Evolutionary conservation across 2,113 vertebrate genomes (phyloP).

Genomic region (Takifugu bimaculatus): DNA sequence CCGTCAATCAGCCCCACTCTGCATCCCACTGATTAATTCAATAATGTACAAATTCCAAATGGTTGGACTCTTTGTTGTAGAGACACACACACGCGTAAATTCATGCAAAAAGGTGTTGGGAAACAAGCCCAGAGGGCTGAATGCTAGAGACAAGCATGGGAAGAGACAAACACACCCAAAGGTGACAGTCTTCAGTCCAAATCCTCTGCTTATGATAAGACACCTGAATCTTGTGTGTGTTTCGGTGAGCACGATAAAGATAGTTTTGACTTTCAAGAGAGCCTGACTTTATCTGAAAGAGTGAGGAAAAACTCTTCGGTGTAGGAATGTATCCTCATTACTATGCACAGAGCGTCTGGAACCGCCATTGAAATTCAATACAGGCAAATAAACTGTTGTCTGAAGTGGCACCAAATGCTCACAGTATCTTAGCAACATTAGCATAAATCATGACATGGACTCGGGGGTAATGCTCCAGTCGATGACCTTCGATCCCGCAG

Average conservation of each 20-base stretch:
- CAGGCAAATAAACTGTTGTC: constrained; percentile 10
- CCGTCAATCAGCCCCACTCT: constrained; percentile 47
- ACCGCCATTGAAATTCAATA: constrained; percentile 19
- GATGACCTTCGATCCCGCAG: constrained; percentile 58
- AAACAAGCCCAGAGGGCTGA: constrained; percentile 22
- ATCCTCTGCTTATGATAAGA: constrained; percentile 1
- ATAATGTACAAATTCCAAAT: constrained; percentile 37
- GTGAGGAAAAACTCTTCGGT: not conserved
- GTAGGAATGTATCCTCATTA: constrained; percentile 1
- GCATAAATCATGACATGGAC: constrained; percentile 43
- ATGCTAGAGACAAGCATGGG: constrained; percentile 6
- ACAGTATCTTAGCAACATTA: constrained; percentile 40
- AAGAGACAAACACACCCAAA: constrained; percentile 35
- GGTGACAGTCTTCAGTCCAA: constrained; percentile 1
- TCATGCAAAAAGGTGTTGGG: constrained; percentile 12
- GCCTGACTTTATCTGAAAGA: not conserved
- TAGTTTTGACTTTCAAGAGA: constrained; percentile 6
- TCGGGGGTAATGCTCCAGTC: constrained; percentile 63
- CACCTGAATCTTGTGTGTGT: not conserved
- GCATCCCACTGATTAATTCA: constrained; percentile 45
- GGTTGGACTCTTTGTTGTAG: constrained; percentile 41
- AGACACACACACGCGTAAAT: constrained; percentile 28
- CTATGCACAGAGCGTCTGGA: constrained; percentile 10
- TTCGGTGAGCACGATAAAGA: constrained; percentile 1
- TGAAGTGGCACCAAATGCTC: constrained; percentile 14